Conservation (phyloP, 2,113 vertebrate species). For the Pomatorhinus ruficollis region DNA sequence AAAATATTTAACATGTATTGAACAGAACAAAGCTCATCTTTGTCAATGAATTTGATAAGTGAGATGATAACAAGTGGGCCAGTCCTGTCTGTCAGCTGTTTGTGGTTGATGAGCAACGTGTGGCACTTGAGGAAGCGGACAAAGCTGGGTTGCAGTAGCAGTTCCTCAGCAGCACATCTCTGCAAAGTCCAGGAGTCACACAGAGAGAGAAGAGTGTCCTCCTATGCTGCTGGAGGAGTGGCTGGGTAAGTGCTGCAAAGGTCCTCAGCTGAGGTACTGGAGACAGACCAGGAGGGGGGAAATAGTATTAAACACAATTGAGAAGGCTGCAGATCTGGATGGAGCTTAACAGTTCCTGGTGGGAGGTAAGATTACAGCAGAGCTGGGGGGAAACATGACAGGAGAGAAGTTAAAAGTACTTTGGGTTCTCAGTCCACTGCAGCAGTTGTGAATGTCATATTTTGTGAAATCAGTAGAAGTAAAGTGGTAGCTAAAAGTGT, state of each 20-base stretch:
- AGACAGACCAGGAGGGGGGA: not conserved
- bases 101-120: not conserved
- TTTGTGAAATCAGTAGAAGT: not conserved
- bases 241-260: not conserved
- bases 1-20: not conserved
- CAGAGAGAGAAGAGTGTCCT: accelerated
- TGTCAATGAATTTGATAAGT: accelerated
- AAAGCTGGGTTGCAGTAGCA: not conserved
- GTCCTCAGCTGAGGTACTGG: not conserved
- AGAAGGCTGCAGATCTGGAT: not conserved
- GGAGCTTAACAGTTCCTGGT: not conserved
- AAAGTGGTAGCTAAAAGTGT: not conserved
- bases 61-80: too few species aligned
- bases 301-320: not conserved
- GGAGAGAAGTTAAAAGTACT: not conserved
- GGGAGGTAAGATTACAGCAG: not conserved
- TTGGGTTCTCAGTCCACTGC: not conserved
- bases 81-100: not conserved
- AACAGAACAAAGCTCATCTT: not conserved
- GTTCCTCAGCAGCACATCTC: not conserved
- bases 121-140: not conserved
- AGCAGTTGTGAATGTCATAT: not conserved
- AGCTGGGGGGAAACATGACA: not conserved
- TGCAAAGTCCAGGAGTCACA: not conserved
- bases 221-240: not conserved